Evolutionary conservation across 2,888 invertebrate genomes (phyloP), one percentile per base, ranked within the genome.

Genomic region (Liopterus haemorrhoidalis): DNA sequence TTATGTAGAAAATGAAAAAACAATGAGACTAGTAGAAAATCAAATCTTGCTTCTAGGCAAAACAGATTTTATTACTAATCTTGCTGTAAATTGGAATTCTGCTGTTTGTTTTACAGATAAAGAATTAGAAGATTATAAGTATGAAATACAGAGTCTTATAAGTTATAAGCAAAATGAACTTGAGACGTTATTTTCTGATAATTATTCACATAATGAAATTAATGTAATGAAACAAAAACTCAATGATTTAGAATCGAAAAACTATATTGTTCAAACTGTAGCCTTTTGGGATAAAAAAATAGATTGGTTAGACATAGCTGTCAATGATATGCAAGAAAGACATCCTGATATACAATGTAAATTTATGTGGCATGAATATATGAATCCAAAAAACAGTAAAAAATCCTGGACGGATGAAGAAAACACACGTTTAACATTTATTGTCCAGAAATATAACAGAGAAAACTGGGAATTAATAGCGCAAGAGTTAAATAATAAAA

Each of bases 401-500:
- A 56, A 54, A 2, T 56, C 59, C 4, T 82, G 80, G 79, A 68
- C 68, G 1, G 50, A 54, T 1, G 60, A 66, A 8, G 82, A 82
- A 61, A 72, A 76, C 41, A 48, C 55, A 0, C 56, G 59, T 18
- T 56, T 81, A 14, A 54, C 65, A 11, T 33, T 52, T 4, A 54
- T 71, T 0, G 75, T 63, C 0, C 58, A 62, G 32, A 56, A 59
- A 58, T 53, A 74, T 50, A 66, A 72, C 0, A 65, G 61, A 49
- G 76, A 81, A 60, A 69, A 85, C 57, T 88, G 88, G 88, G 74
- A 77, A 25, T 43, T 54, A 1, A 80, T 88, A 43, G 79, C 85
- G 0, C 46, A 55, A 8, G 60, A 70, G 52, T 60, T 87, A 9
- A 64, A 67, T 1, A 76, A 74, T 2, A 68, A 70, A 4, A 71